Base-by-base conservation (phyloP, 1,140 invertebrate species). In the Conus ventricosus region DNA sequence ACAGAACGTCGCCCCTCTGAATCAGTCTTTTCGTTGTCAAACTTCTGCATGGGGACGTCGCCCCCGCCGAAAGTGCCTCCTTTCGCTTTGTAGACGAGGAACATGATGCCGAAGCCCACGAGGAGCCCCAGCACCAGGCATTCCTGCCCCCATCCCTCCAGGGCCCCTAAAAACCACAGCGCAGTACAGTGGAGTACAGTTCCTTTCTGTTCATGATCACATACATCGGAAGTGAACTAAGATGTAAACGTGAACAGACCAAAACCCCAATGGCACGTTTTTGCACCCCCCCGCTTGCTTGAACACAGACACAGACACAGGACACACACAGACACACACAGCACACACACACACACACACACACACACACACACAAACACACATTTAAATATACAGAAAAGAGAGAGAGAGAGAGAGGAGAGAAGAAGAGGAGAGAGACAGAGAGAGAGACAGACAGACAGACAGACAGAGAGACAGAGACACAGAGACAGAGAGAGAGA, bases 51-150 rank as follows among this genome's bases (percentile, higher is more conserved):
- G 25, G 10, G 8, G 5, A 80, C 13, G 27, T 53, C 78, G n/a
- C 78, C 78, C 13, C 78, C 78, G 25, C 27, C 51, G 25, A 80
- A 20, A 39, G 78, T 17, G 27, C 78, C 78, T 39, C 78, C 78
- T 25, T 53, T 39, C 15, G 20, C 25, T 53, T 80, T 80, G 78
- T 27, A 60, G 23, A 85, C 23, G 11, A 85, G 55, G 84, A 85
- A 85, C 17, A 85, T 63, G 84, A 60, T 63, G 23, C 23, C 20
- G 55, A 85, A 85, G 10, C 84, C 84, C 8, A 85, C n/a, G 23
- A 85, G 84, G 25, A n/a, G 57, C 27, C 84, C 84, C 11, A 85
- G 57, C 57, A 85, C 84, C 84, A 85, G 25, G 25, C 84, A 85
- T 85, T 10, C 84, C 84, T 10, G 27, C 55, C n/a, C 60, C 84